Percentiles rank a stretch among this genome's conserved stretches.
phyloP scores from a whole-genome alignment of 2,797 vertebrate genomes.

The Cirrhinus molitorella region DNA sequence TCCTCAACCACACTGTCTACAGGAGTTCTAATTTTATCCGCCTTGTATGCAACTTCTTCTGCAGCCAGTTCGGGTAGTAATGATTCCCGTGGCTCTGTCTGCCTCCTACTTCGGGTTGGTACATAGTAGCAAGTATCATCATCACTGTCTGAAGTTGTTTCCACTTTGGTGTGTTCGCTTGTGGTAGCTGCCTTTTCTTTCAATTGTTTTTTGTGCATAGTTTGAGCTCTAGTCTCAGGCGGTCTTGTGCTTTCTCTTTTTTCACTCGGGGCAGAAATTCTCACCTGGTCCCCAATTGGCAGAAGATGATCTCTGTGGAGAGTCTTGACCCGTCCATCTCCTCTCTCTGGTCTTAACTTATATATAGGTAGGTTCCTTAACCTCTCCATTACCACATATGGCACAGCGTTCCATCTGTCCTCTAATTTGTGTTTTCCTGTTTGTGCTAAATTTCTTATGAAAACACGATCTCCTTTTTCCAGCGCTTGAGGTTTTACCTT shows the following conservation, averaged over 20 bases:
- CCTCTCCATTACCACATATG: not conserved
- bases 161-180: not conserved
- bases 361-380: slow-evolving; percentile 3
- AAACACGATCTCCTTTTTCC: not conserved
- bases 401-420: not conserved
- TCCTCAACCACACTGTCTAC: not conserved
- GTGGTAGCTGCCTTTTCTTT: not conserved
- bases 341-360: not conserved
- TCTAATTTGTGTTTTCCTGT: not conserved
- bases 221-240: not conserved
- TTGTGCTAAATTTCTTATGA: not conserved
- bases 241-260: not conserved
- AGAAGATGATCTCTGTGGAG: not conserved
- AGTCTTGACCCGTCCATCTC: not conserved
- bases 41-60: not conserved
- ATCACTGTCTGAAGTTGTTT: not conserved
- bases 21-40: not conserved
- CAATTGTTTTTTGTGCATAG: not conserved
- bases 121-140: not conserved
- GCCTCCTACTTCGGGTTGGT: not conserved
- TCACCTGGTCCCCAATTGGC: not conserved
- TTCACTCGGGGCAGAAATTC: not conserved
- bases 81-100: not conserved
- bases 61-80: not conserved
- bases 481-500: not conserved